Evolutionary conservation across 2,888 invertebrate genomes (phyloP), one percentile per base, ranked within the genome.

Genomic region (Pantelozetes paolii): DNA sequence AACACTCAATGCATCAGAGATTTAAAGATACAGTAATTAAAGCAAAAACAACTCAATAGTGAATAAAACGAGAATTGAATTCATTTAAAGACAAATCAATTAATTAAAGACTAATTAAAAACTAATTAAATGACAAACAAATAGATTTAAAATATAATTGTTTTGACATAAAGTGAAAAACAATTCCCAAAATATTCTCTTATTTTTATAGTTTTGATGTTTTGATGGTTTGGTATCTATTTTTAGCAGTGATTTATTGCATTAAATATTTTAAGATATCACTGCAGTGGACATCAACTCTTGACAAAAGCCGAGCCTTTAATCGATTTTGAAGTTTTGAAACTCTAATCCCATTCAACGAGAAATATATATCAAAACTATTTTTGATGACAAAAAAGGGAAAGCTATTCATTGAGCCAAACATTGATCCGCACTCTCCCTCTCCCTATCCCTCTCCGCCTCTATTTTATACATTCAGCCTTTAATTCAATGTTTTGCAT

Each of bases 251-350:
- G 45, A 45, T 45, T 45, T 45, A 45, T 45, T 45, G 45, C 11
- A 45, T 45, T 15, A 15, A 15, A 15, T 45, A 15, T 45, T 45
- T 45, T 15, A 2, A 45, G 45, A 45, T 15, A 15, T 45, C 15
- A 13, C 11, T 45, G 36, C 20, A 20, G 50, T 20, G 50, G 20
- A 50, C 6, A 50, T n/a, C 20, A 50, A 50, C n/a, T 20, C 8
- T 50, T 20, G n/a, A n/a, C n/a, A n/a, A 50, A 62, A 62, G 62
- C 32, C 62, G 32, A 32, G 30, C 62, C 62, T 62, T 62, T 45
- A 62, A 62, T 62, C 62, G 62, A 62, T 62, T 59, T 54, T 54
- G 6, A 23, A 50, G 50, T 50, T 50, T 54, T 54, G 54, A 54
- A 54, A 54, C 26, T 26, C 54, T 6, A 54, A 54, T 54, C 54